Conservation (phyloP, 2,113 vertebrate genomes). For the Nerophis lumbriciformis region DNA sequence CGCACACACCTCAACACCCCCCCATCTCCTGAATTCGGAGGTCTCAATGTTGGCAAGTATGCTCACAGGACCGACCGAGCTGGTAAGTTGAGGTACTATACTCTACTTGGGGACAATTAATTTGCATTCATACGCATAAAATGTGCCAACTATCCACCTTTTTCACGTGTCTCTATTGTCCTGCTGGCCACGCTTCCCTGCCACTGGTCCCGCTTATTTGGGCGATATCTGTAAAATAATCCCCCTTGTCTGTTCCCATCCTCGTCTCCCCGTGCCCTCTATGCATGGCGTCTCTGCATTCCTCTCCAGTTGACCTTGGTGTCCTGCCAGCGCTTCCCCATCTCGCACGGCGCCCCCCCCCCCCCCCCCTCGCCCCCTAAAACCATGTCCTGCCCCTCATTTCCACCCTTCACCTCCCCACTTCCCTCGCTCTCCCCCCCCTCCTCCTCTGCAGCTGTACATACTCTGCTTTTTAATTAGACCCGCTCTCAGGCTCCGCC, state of each 20-base stretch:
- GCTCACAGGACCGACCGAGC: no score
- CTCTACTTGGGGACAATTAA: no score
- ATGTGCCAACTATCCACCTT: not conserved
- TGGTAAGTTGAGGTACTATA: no score
- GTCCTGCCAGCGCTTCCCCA: conserved; percentile 45
- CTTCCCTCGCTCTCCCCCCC: conserved; percentile 30
- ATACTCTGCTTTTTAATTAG: conserved; percentile 78
- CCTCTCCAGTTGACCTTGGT: conserved; percentile 61
- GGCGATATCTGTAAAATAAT: conserved; percentile 57
- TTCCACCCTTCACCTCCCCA: conserved; percentile 27
- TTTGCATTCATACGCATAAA: no score
- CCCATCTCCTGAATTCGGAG: no score
- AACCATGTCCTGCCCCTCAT: conserved; percentile 26
- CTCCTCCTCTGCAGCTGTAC: conserved; percentile 64
- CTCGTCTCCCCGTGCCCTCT: conserved; percentile 16
- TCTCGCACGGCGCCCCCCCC: conserved; percentile 27
- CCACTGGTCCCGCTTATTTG: conserved; percentile 42
- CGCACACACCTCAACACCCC: no score
- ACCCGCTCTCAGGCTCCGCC: conserved; percentile 54
- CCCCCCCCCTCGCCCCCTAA: not conserved
- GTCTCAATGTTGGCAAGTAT: no score
- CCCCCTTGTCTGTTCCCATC: conserved; percentile 61
- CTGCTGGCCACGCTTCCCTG: conserved; percentile 48
- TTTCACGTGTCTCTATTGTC: conserved; percentile 56
- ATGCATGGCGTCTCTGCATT: conserved; percentile 53